These are phyloP conservation scores for Aethes cnicana DNA, from an alignment of 2,888 invertebrate species.

Conservation along the genomic window DNA sequence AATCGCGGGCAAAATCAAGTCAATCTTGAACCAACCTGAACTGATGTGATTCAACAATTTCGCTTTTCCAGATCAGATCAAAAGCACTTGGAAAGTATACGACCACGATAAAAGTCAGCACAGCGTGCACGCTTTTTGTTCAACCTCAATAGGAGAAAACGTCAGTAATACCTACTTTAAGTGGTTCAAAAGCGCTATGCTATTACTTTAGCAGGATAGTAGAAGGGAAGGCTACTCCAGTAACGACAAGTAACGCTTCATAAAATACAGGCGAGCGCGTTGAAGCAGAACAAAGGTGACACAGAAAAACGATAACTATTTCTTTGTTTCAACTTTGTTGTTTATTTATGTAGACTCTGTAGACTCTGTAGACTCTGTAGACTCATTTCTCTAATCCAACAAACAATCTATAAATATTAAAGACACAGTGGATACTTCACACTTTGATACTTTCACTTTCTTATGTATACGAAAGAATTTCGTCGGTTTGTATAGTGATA, in stretches of 20 bases:
- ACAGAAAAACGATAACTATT: not conserved
- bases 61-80: conserved; percentile 1
- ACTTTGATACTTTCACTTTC: conserved; percentile 13
- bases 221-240: conserved; percentile 5
- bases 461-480: conserved; percentile 4
- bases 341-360: too few relatives aligned
- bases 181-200: conserved; percentile 3
- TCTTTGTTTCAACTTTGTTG: too few relatives aligned
- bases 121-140: conserved; percentile 4
- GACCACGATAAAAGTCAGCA: conserved; percentile 1
- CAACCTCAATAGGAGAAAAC: conserved; percentile 5
- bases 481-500: conserved; percentile 23
- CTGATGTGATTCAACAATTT: not conserved
- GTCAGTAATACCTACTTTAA: conserved; percentile 4
- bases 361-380: too few relatives aligned
- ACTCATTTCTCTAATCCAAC: too few relatives aligned
- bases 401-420: not conserved
- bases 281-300: conserved; percentile 4
- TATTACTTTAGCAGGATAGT: conserved; percentile 4
- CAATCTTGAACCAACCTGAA: too few relatives aligned
- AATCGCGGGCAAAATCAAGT: too few relatives aligned
- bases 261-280: conserved; percentile 4
- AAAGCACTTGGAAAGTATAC: not conserved
- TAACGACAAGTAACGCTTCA: conserved; percentile 12
- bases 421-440: not conserved